Base-by-base conservation (phyloP, 1,140 invertebrate genomes). In the Drosophila ambigua region DNA sequence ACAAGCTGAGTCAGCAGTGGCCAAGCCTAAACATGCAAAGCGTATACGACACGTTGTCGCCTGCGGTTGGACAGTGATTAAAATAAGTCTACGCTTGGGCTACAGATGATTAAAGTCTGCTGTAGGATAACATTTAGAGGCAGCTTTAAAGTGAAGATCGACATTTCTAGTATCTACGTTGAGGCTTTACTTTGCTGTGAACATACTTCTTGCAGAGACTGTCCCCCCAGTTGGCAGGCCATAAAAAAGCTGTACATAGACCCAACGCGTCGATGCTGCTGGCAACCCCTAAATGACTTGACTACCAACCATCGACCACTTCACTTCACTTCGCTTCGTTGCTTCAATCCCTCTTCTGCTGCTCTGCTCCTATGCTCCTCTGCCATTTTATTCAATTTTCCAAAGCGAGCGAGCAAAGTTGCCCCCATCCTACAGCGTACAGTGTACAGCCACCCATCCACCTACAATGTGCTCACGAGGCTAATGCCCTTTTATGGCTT, bases 401-500 rank as follows among this genome's bases (percentile, higher is more conserved):
- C 76, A 71, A 69, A 72, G 75, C 76, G 46, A 71, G 45, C 77
- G 20, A 20, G 44, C 77, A 73, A 51, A 60, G 50, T 23, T 45
- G 31, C 60, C 35, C 58, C 54, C 28, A n/a, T 26, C 7, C 41
- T 31, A 20, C 20, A 20, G 20, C 20, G 28, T 31, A 31, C 20
- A 20, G 20, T 1, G 28, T 31, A 31, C 39, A 2, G 2, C 16
- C 41, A n/a, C 7, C 61, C 20, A 9, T 41, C 65, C 39, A 73
- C 66, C 64, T 59, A 66, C 72, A 67, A 57, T 72, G 63, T 77
- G 61, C 67, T 79, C 76, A 76, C 57, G 67, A 84, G 80, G 80
- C 80, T 84, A 84, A 84, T 84, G 80, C 80, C 80, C 80, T 84
- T 84, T 84, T 84, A 84, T 79, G 80, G 80, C 80, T 84, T 79